Percentiles rank a stretch among this genome's conserved stretches.
Conservation (phyloP, 2,113 vertebrate species). For the Prietella phreatophila region DNA sequence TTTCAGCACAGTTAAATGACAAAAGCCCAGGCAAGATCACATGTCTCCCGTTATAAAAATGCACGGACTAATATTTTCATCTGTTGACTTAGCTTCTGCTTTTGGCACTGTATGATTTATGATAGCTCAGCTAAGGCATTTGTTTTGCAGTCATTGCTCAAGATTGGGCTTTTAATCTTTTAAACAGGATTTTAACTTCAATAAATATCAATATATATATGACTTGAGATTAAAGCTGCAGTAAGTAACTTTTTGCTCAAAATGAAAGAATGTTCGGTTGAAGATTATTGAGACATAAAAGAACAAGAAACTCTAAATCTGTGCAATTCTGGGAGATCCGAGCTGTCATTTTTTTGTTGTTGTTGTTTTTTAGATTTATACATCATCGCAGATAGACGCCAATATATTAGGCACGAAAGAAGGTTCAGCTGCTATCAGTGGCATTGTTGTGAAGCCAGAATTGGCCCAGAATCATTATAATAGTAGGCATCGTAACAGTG, state of each 20-base stretch:
- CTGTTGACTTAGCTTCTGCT: background rate
- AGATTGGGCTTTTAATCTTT: background rate
- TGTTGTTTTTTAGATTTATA: background rate
- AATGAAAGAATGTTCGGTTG: background rate
- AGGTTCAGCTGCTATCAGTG: background rate
- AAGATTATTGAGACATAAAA: background rate
- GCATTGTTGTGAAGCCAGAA: background rate
- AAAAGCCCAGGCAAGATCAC: background rate
- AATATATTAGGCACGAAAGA: constrained; percentile 9
- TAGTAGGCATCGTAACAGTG: background rate
- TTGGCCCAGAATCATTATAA: background rate
- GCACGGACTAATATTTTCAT: background rate
- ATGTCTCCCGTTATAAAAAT: background rate
- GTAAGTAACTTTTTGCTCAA: constrained; percentile 25
- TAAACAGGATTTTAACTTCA: background rate
- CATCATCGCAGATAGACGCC: constrained; percentile 27
- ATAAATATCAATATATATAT: background rate
- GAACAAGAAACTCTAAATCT: background rate
- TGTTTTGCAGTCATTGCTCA: background rate
- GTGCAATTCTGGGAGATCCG: background rate
- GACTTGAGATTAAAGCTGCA: constrained; percentile 26
- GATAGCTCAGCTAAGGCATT: background rate
- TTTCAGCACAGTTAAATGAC: background rate
- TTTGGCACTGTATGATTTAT: background rate
- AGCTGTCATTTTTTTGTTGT: background rate